Base-by-base conservation (phyloP, 1,140 invertebrate genomes). In the Heliothis virescens region DNA sequence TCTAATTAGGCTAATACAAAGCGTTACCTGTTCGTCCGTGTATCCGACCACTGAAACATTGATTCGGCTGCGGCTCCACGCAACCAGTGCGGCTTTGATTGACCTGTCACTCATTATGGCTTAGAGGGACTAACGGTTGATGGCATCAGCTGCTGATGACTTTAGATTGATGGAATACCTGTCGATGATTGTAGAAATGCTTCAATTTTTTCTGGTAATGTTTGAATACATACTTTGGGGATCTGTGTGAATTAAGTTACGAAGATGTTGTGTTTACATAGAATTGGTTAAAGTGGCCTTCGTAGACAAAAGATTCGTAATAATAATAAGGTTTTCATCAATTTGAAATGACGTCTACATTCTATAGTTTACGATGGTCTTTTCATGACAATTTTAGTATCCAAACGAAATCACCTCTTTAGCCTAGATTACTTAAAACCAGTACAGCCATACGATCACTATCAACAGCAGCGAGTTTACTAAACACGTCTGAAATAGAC, bases 401-500 rank as follows among this genome's bases (percentile, higher is more conserved):
- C 0, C 5, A 41, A 41, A 41, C 3, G 5, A 41, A 41, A 41
- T 41, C 3, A 41, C 34, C 34, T 9, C 5, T 5, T 41, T 41
- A 41, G 5, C 34, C 34, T 34, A 41, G 9, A 41, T 41, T 41
- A 41, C 4, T 41, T 41, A 41, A 41, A 41, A 41, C 5, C 5
- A 41, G 34, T 41, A 41, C 34, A 34, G 29, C n/a, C 50, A 21
- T 47, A 62, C n/a, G 59, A 48, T 52, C 48, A 34, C 15, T 73
- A 73, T 73, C 53, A 34, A 59, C 53, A 63, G 59, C 13, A 10
- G 15, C 10, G 50, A 65, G 13, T 67, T 77, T 67, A 41, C 21
- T 77, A 41, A 77, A 65, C 74, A 63, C 47, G 73, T 21, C 74
- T 76, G 53, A 77, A 77, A 65, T 77, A 65, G 62, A 65, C 48